Evolutionary conservation across 2,113 vertebrate genomes (phyloP).

Genomic region (Pteruthius melanotis): DNA sequence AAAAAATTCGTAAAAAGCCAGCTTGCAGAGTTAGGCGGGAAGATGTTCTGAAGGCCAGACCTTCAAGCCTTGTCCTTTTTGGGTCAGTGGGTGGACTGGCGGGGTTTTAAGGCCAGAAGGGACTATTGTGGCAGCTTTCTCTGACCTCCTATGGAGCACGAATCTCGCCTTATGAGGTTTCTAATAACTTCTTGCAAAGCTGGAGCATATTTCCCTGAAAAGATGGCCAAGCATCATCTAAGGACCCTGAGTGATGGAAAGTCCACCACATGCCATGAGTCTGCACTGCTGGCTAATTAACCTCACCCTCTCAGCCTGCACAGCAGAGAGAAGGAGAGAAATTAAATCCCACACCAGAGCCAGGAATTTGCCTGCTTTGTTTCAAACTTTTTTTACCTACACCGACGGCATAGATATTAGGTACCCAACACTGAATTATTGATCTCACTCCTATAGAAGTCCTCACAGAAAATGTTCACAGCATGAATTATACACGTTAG

Average conservation of each 20-base stretch:
- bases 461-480: not conserved
- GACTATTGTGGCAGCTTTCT: not conserved
- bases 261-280: slow-evolving; percentile 19
- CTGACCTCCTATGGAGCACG: not conserved
- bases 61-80: not conserved
- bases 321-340: not conserved
- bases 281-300: slow-evolving; percentile 9
- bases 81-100: fast-evolving
- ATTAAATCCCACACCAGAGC: not conserved
- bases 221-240: not conserved
- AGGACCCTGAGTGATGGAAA: slow-evolving; percentile 29
- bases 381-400: not conserved
- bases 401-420: not conserved
- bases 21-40: not conserved
- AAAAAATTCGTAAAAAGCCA: not conserved
- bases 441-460: not conserved
- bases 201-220: not conserved
- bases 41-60: not conserved
- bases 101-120: slow-evolving; percentile 7
- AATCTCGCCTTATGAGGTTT: not conserved
- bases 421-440: not conserved
- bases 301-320: not conserved
- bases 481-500: not conserved
- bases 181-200: not conserved
- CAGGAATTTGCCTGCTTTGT: not conserved